phyloP scores from a whole-genome alignment of 2,888 invertebrate genomes.

The Vannuccia rotundouncinata region DNA sequence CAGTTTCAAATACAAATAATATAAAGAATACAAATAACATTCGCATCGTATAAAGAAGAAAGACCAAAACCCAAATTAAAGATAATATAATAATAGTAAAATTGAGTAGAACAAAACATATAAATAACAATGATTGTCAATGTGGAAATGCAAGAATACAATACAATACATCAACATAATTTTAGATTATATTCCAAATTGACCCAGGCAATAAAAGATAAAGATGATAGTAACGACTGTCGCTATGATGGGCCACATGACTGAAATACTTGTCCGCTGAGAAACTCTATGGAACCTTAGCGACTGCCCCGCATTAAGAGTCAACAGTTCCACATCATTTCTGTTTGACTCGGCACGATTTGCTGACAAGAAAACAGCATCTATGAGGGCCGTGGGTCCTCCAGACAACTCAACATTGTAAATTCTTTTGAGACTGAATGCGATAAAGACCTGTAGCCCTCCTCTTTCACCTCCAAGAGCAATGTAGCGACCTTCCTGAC shows the following conservation, averaged over 20 bases:
- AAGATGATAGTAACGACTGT: not conserved
- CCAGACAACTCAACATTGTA: not conserved
- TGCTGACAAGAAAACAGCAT: not conserved
- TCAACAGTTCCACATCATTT: not conserved
- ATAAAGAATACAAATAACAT: too few relatives aligned
- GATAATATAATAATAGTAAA: not conserved
- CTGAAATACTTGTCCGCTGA: not conserved
- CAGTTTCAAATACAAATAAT: too few relatives aligned
- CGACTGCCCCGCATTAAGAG: not conserved
- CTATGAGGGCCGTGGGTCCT: not conserved
- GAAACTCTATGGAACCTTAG: not conserved
- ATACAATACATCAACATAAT: not conserved
- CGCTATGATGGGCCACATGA: not conserved
- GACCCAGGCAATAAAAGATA: not conserved
- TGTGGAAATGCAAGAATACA: not conserved
- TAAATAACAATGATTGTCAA: not conserved
- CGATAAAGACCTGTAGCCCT: not conserved
- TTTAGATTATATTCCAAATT: not conserved
- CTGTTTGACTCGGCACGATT: not conserved
- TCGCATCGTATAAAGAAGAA: not conserved
- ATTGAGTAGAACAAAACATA: not conserved
- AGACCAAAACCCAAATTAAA: not conserved
- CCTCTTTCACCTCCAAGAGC: not conserved
- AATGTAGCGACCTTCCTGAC: not conserved
- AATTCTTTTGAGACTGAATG: not conserved